Base-by-base conservation (phyloP, 2,797 vertebrate species). In the Telmatherina bonti region DNA sequence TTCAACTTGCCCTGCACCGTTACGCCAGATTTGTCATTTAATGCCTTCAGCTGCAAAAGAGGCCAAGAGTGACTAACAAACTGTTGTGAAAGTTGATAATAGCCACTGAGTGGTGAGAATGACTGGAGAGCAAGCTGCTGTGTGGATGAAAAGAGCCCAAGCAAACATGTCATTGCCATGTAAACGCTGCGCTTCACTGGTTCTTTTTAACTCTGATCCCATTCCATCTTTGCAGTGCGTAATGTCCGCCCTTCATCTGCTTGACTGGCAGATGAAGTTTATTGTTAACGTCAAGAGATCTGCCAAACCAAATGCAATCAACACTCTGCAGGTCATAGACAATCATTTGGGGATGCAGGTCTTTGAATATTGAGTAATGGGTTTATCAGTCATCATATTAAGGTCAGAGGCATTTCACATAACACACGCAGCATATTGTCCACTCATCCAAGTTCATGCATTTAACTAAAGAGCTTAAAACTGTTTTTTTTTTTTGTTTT, bases 301-400 rank as follows among this genome's bases (percentile, higher is more conserved):
- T 43, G 89, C 89, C 89, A 91, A 87, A 90, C 86, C 79, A 88
- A 90, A 89, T 78, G 85, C 82, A 88, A 91, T 85, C 89, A 91
- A 85, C 74, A 71, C 55, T 15, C 67, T 74, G 76, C 1, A 5
- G 86, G 85, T 89, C 85, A 85, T 70, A 85, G 77, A 86, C 75
- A 73, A 68, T 33, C 78, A 74, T 65, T 70, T 72, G 30, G 79
- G 74, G 75, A 75, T 10, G 15, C 67, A 56, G 52, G 36, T 30
- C 63, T 72, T 36, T 36, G 81, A 55, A 79, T 73, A 64, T 77
- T 77, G 84, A 82, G 78, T 72, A 79, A 82, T 66, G 63, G 55
- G 35, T 76, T 67, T 62, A 82, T 85, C 82, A 70, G 55, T 84
- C 76, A 76, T 83, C 70, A 61, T 30, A 41, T 69, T 67, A 74